Conservation (phyloP, 2,797 vertebrate species). For the Salmo trutta region DNA sequence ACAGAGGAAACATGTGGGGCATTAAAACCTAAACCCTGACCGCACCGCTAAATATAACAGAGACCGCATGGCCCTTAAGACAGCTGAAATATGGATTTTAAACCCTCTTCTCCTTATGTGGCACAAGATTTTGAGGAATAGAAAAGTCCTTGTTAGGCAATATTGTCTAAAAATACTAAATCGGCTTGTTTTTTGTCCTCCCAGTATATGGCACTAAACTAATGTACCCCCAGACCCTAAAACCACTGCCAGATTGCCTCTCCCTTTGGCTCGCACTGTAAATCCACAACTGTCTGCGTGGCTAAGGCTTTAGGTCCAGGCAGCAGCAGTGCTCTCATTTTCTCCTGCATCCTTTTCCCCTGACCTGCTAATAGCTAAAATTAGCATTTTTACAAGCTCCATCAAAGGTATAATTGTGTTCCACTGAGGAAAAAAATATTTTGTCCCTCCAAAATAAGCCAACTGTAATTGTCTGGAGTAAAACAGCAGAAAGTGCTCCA, state of each 20-base stretch:
- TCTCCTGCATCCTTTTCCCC: constrained; percentile 9
- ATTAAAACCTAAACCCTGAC: constrained; percentile 31
- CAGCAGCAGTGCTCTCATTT: neutral
- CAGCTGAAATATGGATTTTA: neutral
- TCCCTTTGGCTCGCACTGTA: neutral
- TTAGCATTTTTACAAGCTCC: neutral
- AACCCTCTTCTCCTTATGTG: neutral
- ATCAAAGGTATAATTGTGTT: neutral
- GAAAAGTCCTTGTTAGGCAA: constrained; percentile 6
- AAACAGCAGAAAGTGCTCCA: neutral
- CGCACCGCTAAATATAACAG: constrained; percentile 41
- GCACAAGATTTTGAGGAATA: neutral
- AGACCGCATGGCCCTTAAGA: neutral
- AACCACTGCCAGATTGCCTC: neutral
- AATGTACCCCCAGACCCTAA: neutral
- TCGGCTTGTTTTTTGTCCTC: neutral
- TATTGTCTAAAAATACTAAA: too few relatives aligned
- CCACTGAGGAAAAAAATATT: neutral
- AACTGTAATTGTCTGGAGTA: neutral
- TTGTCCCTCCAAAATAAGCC: neutral
- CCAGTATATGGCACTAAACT: neutral
- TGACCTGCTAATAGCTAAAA: constrained; percentile 16
- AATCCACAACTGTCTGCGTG: neutral
- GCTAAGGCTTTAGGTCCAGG: neutral
- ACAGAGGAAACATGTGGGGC: constrained; percentile 15